Percentiles rank a stretch among this genome's conserved stretches.
Evolutionary conservation across 2,888 invertebrate genomes (phyloP).

Genomic region (Agrotis puta): DNA sequence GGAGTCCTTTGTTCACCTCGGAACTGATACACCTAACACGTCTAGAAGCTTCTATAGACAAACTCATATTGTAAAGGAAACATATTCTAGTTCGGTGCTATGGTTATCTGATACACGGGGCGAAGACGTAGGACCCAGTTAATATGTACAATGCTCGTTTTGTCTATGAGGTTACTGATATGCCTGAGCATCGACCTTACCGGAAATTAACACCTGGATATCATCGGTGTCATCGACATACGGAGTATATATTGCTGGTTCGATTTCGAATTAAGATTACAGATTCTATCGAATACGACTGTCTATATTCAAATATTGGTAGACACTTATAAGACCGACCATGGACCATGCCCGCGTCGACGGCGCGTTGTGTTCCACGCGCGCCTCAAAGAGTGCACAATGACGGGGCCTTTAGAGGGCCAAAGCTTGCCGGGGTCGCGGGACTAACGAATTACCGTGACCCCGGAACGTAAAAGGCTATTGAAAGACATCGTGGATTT

Average conservation of each 20-base stretch:
- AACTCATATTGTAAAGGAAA: conserved; percentile 20
- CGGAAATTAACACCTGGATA: conserved; percentile 1
- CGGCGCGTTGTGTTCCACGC: too few species aligned
- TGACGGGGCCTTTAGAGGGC: too few species aligned
- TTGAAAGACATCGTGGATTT: too few species aligned
- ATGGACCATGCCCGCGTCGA: too few species aligned
- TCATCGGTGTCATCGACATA: not conserved
- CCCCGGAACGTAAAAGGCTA: too few species aligned
- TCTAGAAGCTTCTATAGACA: not conserved
- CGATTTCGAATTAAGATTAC: not conserved
- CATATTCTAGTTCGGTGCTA: conserved; percentile 5
- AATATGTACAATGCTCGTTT: not conserved
- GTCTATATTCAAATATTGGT: not conserved
- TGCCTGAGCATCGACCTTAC: not conserved
- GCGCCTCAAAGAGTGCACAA: too few species aligned
- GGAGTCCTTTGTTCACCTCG: too few species aligned
- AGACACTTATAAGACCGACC: too few species aligned
- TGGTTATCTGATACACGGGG: conserved; percentile 13
- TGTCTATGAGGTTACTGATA: conserved; percentile 5
- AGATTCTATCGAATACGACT: not conserved
- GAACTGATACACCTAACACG: too few species aligned
- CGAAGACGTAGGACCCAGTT: not conserved
- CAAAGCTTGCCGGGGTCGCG: too few species aligned
- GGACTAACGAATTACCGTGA: too few species aligned
- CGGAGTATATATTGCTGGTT: not conserved